Conservation (phyloP, 2,888 invertebrate genomes). For the Nipponacmea schrenckii region DNA sequence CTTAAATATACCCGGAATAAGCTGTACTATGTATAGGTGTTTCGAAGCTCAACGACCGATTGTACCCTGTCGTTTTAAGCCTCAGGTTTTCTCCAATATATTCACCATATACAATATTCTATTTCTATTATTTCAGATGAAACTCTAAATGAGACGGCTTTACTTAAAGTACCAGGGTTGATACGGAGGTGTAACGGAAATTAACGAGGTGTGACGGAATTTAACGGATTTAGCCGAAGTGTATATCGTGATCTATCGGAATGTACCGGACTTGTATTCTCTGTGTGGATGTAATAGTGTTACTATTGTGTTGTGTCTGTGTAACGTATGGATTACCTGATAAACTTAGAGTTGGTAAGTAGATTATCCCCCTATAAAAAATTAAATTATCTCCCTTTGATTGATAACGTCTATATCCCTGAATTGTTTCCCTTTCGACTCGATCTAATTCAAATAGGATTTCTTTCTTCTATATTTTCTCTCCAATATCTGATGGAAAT, state of each 20-base stretch:
- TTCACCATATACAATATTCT: neutral
- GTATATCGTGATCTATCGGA: neutral
- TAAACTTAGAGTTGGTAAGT: slow-evolving; percentile 2
- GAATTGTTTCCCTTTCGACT: too few relatives aligned
- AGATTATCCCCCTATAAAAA: neutral
- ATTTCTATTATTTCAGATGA: neutral
- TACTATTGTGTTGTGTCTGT: neutral
- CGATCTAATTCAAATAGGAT: too few relatives aligned
- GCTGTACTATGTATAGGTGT: too few relatives aligned
- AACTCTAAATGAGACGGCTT: neutral
- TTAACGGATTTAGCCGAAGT: slow-evolving; percentile 3
- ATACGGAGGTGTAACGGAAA: neutral
- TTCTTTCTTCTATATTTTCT: too few relatives aligned
- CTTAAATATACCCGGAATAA: too few relatives aligned
- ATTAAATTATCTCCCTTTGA: too few relatives aligned
- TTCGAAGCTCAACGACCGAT: too few relatives aligned
- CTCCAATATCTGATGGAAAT: too few relatives aligned
- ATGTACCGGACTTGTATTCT: neutral
- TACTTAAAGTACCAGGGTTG: neutral
- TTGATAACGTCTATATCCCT: too few relatives aligned
- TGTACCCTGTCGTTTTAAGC: too few relatives aligned
- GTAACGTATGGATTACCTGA: neutral
- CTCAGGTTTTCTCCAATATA: neutral
- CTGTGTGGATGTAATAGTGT: neutral
- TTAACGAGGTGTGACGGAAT: neutral